Evolutionary conservation across 2,113 vertebrate species (phyloP), one percentile per base, ranked within the genome.

Genomic region (Aix galericulata): DNA sequence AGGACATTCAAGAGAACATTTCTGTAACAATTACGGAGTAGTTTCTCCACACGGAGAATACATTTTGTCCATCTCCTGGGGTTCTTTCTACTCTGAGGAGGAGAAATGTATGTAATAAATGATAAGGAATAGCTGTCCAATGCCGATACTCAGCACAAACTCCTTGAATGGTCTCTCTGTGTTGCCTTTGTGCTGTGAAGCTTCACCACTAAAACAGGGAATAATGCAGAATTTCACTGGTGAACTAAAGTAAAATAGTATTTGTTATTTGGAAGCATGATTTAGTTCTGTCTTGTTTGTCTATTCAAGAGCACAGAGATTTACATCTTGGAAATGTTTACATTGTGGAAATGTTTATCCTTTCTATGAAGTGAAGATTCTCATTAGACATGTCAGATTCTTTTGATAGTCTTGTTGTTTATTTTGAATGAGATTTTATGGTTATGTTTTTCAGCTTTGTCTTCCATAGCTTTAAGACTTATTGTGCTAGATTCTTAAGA

Each of bases 1-100:
- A 69, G 7, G 6, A 63, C 0, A 0, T 50, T 72, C 52, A 53
- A n/a, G 29, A 69, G 5, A 58, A 69, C 0, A 0, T 74, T 69
- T 74, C 68, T 88, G 63, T n/a, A 83, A 69, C 7, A 44, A 11
- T 20, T 73, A 5, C 21, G 18, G 31, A 26, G 52, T 48, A 38
- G 15, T 8, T 59, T 1, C 8, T 67, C 64, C 44, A 23, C 12
- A 32, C 4, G 36, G 18, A 59, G 21, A 46, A 42, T 56, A 1
- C 50, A 20, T 34, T 92, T 89, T 68, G 12, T 78, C 25, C 26
- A 36, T 40, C 17, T 77, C 26, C 31, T 10, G 32, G 18, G 8
- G 3, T 62, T 29, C 17, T 82, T 67, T 44, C 34, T 76, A 17
- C 31, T 68, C 38, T 44, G 17, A 67, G 38, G 11, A 68, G 17